These are phyloP conservation scores for Myiozetetes cayanensis DNA, from an alignment of 2,113 vertebrate species.

Conservation along the genomic window DNA sequence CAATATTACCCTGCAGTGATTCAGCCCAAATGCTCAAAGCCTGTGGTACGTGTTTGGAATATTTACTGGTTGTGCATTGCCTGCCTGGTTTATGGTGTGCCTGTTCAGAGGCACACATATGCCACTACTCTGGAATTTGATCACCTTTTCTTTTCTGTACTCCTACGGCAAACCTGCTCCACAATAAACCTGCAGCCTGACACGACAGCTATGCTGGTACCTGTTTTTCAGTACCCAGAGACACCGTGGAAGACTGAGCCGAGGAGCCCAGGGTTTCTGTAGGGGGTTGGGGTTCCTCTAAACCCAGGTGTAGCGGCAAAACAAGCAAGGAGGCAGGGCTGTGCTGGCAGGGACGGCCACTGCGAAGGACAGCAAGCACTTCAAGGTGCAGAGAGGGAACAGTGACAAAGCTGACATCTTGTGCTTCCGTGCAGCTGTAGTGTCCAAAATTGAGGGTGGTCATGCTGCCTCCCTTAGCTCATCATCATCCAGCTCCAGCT, in stretches of 20 bases:
- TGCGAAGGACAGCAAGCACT: accelerated
- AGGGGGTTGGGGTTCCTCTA: not conserved
- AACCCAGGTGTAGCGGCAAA: not conserved
- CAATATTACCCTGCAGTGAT: not conserved
- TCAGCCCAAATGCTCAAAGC: not conserved
- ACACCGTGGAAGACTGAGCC: not conserved
- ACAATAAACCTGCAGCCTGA: conserved; percentile 72
- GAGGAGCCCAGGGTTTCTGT: not conserved
- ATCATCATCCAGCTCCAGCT: not conserved
- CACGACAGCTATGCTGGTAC: conserved; percentile 37
- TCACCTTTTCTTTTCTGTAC: conserved; percentile 66
- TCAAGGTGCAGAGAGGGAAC: not conserved
- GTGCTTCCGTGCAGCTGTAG: not conserved
- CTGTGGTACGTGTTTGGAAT: not conserved
- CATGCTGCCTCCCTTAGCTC: not conserved
- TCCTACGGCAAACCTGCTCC: conserved; percentile 51
- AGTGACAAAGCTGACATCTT: not conserved
- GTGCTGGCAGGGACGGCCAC: not conserved
- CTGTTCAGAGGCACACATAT: not conserved
- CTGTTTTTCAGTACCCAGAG: conserved; percentile 52
- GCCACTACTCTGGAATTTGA: conserved; percentile 28
- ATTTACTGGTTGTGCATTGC: not conserved
- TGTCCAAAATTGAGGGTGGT: not conserved
- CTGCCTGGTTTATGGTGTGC: not conserved
- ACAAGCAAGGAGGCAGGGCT: not conserved